phyloP scores from a whole-genome alignment of 2,113 vertebrate species.

The Seriola aureovittata region DNA sequence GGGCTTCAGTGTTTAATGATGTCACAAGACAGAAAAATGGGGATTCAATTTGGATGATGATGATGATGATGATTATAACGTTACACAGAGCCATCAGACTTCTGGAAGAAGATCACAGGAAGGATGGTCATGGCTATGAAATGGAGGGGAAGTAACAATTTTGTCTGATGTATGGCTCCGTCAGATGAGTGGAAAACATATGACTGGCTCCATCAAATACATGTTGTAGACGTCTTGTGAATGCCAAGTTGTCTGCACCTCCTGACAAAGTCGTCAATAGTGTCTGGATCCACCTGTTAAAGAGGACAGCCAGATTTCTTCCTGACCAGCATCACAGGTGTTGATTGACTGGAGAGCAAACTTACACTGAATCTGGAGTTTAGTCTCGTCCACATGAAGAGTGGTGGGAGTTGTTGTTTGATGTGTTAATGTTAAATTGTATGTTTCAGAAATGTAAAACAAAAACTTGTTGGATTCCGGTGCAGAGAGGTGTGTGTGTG shows the following conservation, averaged over 20 bases:
- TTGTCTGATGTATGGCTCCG: conserved; percentile 30
- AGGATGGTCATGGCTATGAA: conserved; percentile 49
- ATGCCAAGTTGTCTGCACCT: conserved; percentile 21
- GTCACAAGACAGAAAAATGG: conserved; percentile 21
- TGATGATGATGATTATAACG: conserved; percentile 31
- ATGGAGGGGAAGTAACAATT: conserved; percentile 49
- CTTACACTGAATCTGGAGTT: neutral
- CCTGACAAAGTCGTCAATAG: conserved; percentile 29
- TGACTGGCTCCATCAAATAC: conserved; percentile 3
- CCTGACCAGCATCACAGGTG: neutral
- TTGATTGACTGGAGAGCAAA: neutral
- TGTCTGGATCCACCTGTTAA: conserved; percentile 34
- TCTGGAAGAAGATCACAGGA: conserved; percentile 63
- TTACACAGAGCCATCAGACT: conserved; percentile 52
- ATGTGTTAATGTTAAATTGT: too few relatives aligned
- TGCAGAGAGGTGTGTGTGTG: too few relatives aligned
- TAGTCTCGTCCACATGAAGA: neutral
- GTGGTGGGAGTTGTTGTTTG: too few relatives aligned
- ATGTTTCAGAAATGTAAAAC: too few relatives aligned
- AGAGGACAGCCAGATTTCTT: neutral
- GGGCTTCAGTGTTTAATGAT: conserved; percentile 63
- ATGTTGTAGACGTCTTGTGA: conserved; percentile 19
- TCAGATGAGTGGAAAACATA: neutral
- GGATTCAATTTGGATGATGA: conserved; percentile 51
- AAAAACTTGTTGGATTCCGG: too few relatives aligned